Conservation (phyloP, 30 jellyfish, hydroid and myxozoan genomes). For the Pelagia noctiluca region DNA sequence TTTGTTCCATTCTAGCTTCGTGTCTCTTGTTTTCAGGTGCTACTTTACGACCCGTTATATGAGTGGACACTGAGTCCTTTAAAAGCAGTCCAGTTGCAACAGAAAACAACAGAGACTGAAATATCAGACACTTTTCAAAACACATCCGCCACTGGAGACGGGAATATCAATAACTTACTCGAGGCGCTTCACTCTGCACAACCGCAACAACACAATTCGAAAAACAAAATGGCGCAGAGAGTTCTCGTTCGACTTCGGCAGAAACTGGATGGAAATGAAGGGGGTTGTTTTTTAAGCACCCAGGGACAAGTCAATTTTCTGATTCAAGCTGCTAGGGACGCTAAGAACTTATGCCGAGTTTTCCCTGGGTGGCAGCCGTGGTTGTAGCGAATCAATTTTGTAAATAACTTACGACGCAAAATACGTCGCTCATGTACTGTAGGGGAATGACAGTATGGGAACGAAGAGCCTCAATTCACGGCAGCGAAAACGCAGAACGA, state of each 20-base stretch:
- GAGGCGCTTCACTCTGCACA: conserved; percentile 62
- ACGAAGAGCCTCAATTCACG: too few relatives aligned
- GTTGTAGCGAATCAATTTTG: conserved; percentile 43
- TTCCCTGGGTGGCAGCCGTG: conserved; percentile 99
- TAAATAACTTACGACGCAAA: too few relatives aligned
- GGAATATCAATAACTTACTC: conserved; percentile 22
- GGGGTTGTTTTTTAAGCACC: conserved; percentile 80
- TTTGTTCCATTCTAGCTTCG: not conserved
- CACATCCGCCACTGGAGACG: conserved; percentile 41
- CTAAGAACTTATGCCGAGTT: conserved; percentile 77
- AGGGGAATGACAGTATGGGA: too few relatives aligned
- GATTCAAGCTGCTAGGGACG: conserved; percentile 87
- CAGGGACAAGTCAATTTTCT: conserved; percentile 94
- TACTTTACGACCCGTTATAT: conserved; percentile 92
- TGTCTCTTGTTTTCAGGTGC: conserved; percentile 64
- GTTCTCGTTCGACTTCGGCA: conserved; percentile 84
- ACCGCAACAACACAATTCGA: conserved; percentile 58
- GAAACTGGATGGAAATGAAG: conserved; percentile 89
- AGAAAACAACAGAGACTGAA: conserved; percentile 46
- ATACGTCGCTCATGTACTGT: too few relatives aligned
- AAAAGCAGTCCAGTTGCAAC: conserved; percentile 81
- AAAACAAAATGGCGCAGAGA: conserved; percentile 94
- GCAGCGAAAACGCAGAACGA: too few relatives aligned
- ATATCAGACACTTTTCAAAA: conserved; percentile 39
- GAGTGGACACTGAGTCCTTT: conserved; percentile 91